Percentiles rank a stretch among this genome's conserved stretches.
Evolutionary conservation across 1,140 invertebrate genomes (phyloP).

Genomic region (Apis florea): DNA sequence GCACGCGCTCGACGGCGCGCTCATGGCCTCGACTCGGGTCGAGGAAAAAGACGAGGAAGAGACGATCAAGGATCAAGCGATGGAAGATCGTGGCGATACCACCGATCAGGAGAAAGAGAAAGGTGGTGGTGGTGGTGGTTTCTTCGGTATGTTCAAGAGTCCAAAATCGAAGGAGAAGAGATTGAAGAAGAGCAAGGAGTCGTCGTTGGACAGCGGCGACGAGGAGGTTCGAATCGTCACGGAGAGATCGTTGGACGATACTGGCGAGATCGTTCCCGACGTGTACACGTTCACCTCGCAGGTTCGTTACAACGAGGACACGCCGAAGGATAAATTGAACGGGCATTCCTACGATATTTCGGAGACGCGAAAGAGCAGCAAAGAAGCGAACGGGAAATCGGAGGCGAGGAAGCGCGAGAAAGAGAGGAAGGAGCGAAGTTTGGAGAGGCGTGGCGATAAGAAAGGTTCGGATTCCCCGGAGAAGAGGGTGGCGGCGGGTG

Average conservation of each 20-base stretch:
- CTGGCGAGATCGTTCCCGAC: constrained; percentile 38
- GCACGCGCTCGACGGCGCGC: constrained; percentile 6
- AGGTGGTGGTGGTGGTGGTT: constrained; percentile 51
- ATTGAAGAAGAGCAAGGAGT: constrained; percentile 61
- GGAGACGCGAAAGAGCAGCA: too few species aligned
- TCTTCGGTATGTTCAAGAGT: constrained; percentile 69
- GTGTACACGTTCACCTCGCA: constrained; percentile 55
- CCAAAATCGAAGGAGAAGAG: constrained; percentile 68
- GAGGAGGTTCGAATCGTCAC: constrained; percentile 66
- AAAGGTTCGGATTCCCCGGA: constrained; percentile 24
- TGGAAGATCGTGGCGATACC: constrained; percentile 7
- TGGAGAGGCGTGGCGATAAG: background rate
- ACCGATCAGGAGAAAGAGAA: constrained; percentile 54
- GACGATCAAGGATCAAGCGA: background rate
- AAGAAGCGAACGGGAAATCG: constrained; percentile 41
- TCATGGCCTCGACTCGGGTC: background rate
- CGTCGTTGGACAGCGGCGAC: constrained; percentile 70
- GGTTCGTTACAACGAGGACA: constrained; percentile 48
- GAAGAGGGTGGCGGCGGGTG: background rate
- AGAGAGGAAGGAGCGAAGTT: constrained; percentile 7
- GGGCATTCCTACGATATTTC: constrained; percentile 63
- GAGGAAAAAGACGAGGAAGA: background rate
- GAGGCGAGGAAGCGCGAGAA: constrained; percentile 19
- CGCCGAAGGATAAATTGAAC: constrained; percentile 61
- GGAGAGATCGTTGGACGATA: constrained; percentile 67